These are phyloP conservation scores for Irena cyanogastra DNA, from an alignment of 2,113 vertebrate species.

Conservation along the genomic window DNA sequence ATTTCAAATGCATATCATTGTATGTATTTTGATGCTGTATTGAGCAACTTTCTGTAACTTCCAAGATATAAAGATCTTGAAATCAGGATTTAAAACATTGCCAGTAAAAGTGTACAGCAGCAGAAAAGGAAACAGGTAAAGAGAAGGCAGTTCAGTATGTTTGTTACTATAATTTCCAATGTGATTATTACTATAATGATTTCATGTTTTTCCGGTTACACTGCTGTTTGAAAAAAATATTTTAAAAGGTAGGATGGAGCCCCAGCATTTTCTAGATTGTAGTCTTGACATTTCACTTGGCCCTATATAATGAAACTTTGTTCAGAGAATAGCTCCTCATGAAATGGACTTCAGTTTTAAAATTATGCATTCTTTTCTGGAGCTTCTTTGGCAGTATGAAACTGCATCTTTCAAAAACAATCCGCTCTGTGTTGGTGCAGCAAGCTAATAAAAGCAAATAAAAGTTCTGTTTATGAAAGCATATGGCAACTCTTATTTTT, in stretches of 20 bases:
- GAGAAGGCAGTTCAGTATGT: not conserved
- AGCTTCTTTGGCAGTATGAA: not conserved
- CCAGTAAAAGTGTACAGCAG: not conserved
- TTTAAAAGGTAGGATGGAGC: rapidly evolving
- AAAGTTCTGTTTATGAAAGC: conserved; percentile 26
- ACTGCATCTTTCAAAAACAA: not conserved
- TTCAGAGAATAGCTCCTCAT: not conserved
- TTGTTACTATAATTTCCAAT: not conserved
- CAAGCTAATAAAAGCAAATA: conserved; percentile 52
- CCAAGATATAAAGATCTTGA: not conserved
- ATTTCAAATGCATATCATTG: not conserved
- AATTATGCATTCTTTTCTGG: not conserved
- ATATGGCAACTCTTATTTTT: not conserved
- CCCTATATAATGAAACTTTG: not conserved
- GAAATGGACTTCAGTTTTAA: not conserved
- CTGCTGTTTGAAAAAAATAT: not conserved
- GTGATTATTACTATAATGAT: not conserved
- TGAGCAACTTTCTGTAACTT: not conserved
- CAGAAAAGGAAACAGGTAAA: not conserved
- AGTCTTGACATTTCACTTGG: not conserved
- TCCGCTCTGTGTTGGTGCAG: not conserved
- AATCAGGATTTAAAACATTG: not conserved
- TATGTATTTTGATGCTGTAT: not conserved
- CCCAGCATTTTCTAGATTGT: not conserved
- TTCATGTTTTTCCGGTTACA: not conserved